Base-by-base conservation (phyloP, 2,797 vertebrate species). In the Oryzias sinensis region DNA sequence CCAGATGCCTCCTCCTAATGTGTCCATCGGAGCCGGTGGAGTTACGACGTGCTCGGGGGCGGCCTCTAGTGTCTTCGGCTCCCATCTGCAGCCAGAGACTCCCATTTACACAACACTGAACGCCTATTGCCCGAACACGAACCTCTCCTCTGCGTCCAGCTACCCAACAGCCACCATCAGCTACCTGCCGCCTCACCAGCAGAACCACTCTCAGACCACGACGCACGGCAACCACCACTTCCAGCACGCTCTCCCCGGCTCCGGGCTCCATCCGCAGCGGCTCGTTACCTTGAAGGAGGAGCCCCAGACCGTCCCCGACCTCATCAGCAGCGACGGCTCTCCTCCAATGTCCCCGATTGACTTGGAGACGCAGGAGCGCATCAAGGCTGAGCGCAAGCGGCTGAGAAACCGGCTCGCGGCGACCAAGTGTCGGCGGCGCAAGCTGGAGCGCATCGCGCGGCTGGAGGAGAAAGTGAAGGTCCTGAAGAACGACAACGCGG, bases 391-490 rank as follows among this genome's bases (percentile, higher is more conserved):
- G 85, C 85, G 96, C 65, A 94, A 97, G 88, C 79, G 93, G 82
- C 89, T 97, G 79, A 83, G 96, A 44, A 97, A 96, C 91, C 93
- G 96, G 7, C 73, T 96, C 59, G 96, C 95, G 0, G 96, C 95
- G 40, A 97, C 95, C 60, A 97, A 97, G 55, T 98, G 96, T 84
- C 92, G 96, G 76, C 86, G 90, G 82, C 88, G 96, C 84, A 97
- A 97, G 59, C 92, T 98, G 83, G 96, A 98, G 86, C 93, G 96
- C 70, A 97, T 98, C 88, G 90, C 95, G 7, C 90, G 96, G 15
- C 80, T 98, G 84, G 95, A 97, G 83, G 95, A 97, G 25, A 94
- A 96, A 68, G 96, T 98, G 64, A 95, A 96, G 62, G 92, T 85
- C 0, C 74, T 97, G 55, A 96, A 97, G 81, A 91, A 63, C 24